Evolutionary conservation across 2,113 vertebrate species (phyloP), one percentile per base, ranked within the genome.

Genomic region (Chamaea fasciata): DNA sequence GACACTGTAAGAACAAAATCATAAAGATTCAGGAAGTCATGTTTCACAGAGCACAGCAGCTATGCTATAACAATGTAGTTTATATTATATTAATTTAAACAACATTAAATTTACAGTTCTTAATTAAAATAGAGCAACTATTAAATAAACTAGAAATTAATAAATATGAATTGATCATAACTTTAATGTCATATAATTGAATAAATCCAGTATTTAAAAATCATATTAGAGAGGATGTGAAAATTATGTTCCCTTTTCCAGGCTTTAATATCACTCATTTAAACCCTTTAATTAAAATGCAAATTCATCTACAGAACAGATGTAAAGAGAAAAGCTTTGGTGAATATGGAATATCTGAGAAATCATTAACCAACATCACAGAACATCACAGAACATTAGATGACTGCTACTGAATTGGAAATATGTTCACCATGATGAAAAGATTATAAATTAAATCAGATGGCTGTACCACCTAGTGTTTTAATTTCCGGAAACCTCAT

Each of bases 401-500:
- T 96, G 76, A 67, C 52, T 79, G 37, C 82, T 79, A 65, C 77
- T 90, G 80, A 96, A 91, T 81, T 87, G 44, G 90, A 96, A 96
- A 95, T 95, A 73, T 26, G 81, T 83, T 92, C 88, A 55, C 37
- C 0, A 0, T 68, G 84, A 85, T 87, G 52, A 94, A 78, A 94
- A 96, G 79, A 95, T 90, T 87, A 92, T 82, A 95, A 92, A 93
- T 95, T 93, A 93, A 88, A 69, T 87, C 69, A 90, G 70, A 37
- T 15, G 42, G 44, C 57, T 53, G 52, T 79, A 78, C 87, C 91
- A 93, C 92, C 95, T 94, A 96, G 77, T 96, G 95, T 95, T 97
- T 97, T 97, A 95, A 97, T 97, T 98, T 96, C 91, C 4, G 4
- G 77, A 92, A 92, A 87, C 22, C 76, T 96, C 59, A 94, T 71